Base-by-base conservation (phyloP, 1,140 invertebrate genomes). In the Asbolus verrucosus region DNA sequence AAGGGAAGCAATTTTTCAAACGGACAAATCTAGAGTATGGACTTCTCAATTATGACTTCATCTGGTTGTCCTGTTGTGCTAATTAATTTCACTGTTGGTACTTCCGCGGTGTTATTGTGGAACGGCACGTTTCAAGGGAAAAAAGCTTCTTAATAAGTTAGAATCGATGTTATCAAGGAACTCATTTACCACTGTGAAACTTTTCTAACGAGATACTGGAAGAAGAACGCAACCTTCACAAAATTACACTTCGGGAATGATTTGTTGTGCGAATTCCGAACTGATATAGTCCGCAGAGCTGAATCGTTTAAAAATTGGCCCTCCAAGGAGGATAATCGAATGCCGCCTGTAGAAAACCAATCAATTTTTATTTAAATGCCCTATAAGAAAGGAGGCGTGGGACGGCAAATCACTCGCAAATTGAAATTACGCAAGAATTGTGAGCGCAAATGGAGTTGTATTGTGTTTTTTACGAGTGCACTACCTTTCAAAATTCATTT, bases 171-270 rank as follows among this genome's bases (percentile, higher is more conserved):
- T 54, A 54, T 54, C 46, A 54, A 24, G n/a, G 19, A 54, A 54
- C 46, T 54, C 46, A 54, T 54, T 54, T 54, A 54, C 46, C 46
- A 54, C 46, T 27, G 46, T 54, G 21, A 27, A 54, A 54, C 46
- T 54, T 54, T 54, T 27, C 46, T 54, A 54, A 54, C 46, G 46
- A 54, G 46, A 54, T 54, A 54, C 46, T 54, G 46, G 46, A 27
- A 54, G 21, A 54, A 11, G 8, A 27, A n/a, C n/a, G 33, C 33
- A 36, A 54, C 46, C 46, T 54, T 54, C 21, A 27, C 46, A 21
- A 54, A 54, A 54, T 54, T 54, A 21, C 46, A n/a, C n/a, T 14
- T 21, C 46, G 19, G 46, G 46, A 54, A 54, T 54, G 46, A 54
- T 54, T 54, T 54, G 46, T 54, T 46, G 41, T 46, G 18, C 41